phyloP scores from a whole-genome alignment of 2,888 invertebrate species.

The Boloria euphrosyne region DNA sequence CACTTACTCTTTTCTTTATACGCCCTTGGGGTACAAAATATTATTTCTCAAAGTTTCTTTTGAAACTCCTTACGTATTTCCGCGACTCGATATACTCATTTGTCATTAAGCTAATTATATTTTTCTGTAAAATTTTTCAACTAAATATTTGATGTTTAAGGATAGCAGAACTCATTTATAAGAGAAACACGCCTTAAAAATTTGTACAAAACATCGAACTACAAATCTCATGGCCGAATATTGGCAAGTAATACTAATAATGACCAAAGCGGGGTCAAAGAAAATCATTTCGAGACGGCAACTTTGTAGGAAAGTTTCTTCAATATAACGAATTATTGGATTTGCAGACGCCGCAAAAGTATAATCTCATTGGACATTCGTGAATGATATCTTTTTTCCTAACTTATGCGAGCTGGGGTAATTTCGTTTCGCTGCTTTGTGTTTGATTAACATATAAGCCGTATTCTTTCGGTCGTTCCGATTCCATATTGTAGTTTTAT shows the following conservation, averaged over 20 bases:
- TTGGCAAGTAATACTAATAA: slow-evolving; percentile 69
- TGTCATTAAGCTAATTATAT: no score
- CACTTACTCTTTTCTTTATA: no score
- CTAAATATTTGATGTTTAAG: background rate
- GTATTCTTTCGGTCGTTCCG: slow-evolving; percentile 32
- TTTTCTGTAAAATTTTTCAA: no score
- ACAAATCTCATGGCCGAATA: slow-evolving; percentile 48
- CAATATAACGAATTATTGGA: slow-evolving; percentile 78
- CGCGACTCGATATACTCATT: no score
- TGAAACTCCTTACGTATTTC: no score
- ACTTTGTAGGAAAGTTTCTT: slow-evolving; percentile 70
- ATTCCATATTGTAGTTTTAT: slow-evolving; percentile 37
- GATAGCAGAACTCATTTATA: background rate
- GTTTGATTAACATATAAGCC: slow-evolving; percentile 47
- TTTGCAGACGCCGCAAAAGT: slow-evolving; percentile 60
- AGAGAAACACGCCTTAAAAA: slow-evolving; percentile 14
- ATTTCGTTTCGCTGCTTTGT: slow-evolving; percentile 45
- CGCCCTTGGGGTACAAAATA: no score
- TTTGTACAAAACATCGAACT: slow-evolving; percentile 14
- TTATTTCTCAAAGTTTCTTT: no score
- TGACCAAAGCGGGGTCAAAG: slow-evolving; percentile 62
- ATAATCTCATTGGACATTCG: slow-evolving; percentile 62
- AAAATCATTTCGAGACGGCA: slow-evolving; percentile 66
- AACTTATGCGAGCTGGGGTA: slow-evolving; percentile 47
- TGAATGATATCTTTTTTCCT: slow-evolving; percentile 60